phyloP scores from a whole-genome alignment of 2,888 invertebrate species.

The Corbicula japonica region DNA sequence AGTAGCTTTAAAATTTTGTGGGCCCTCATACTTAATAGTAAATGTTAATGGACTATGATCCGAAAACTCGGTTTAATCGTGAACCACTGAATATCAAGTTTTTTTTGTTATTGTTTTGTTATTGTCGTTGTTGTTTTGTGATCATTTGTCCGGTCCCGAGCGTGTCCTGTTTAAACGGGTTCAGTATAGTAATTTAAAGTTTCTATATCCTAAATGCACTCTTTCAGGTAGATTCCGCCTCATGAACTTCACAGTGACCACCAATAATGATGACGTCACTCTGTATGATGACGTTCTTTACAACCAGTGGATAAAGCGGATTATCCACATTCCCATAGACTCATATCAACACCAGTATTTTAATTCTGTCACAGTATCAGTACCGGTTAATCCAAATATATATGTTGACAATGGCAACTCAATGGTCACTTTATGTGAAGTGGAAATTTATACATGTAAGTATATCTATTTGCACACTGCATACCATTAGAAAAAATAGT shows the following conservation, averaged over 20 bases:
- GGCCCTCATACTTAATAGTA: too few relatives aligned
- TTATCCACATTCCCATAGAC: not conserved
- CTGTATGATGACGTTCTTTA: not conserved
- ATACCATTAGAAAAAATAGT: too few relatives aligned
- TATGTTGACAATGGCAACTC: not conserved
- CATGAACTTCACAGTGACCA: not conserved
- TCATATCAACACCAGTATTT: not conserved
- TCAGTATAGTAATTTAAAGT: not conserved
- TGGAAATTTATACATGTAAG: conserved; percentile 5
- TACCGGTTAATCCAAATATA: not conserved
- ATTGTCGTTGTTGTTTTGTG: too few relatives aligned
- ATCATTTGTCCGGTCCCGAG: too few relatives aligned
- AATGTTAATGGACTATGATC: too few relatives aligned
- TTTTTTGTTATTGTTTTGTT: too few relatives aligned
- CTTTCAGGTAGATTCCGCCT: conserved; percentile 8
- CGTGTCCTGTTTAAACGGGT: not conserved
- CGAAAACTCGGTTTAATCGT: too few relatives aligned
- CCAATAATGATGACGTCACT: not conserved
- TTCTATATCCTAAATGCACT: not conserved
- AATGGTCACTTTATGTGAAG: conserved; percentile 12
- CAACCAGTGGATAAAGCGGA: not conserved
- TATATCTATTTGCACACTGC: too few relatives aligned
- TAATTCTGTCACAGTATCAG: too few relatives aligned
- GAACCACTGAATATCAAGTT: too few relatives aligned
- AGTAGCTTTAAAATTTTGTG: too few relatives aligned